Evolutionary conservation across 1,140 invertebrate species (phyloP).

Genomic region (Diabrotica undecimpunctata): DNA sequence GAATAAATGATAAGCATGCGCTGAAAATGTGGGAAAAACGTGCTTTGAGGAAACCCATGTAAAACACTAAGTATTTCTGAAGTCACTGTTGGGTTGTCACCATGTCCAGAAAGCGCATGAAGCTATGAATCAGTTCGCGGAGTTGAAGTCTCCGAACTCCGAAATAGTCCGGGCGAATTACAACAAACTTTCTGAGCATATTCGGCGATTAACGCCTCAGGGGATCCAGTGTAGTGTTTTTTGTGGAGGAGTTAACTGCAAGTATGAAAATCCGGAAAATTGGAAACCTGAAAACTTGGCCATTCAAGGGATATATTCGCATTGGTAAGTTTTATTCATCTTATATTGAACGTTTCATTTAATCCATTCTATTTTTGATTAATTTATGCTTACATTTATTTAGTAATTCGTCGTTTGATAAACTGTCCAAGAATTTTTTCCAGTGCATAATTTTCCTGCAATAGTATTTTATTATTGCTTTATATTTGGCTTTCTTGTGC

Average conservation of each 20-base stretch:
- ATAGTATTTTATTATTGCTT: no score
- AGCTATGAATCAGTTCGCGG: slow-evolving; percentile 15
- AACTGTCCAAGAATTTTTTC: no score
- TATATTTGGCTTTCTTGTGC: no score
- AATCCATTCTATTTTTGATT: no score
- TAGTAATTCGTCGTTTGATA: no score
- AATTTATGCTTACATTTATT: no score
- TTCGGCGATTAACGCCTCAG: slow-evolving; percentile 55
- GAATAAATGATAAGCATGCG: slow-evolving; percentile 32
- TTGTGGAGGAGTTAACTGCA: slow-evolving; percentile 77
- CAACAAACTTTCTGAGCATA: slow-evolving; percentile 45
- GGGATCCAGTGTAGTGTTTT: slow-evolving; percentile 73
- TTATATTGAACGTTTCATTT: background rate
- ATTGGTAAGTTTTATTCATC: slow-evolving; percentile 61
- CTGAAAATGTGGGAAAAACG: slow-evolving; percentile 22
- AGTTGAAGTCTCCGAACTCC: slow-evolving; percentile 17
- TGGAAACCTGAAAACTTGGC: slow-evolving; percentile 67
- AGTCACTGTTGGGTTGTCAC: slow-evolving; percentile 9
- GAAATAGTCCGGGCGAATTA: slow-evolving; percentile 42
- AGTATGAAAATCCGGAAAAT: slow-evolving; percentile 69
- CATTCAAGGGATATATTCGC: slow-evolving; percentile 75
- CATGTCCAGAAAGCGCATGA: slow-evolving; percentile 5
- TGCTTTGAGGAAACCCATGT: slow-evolving; percentile 17
- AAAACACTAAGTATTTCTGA: slow-evolving; percentile 18
- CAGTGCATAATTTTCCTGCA: no score